phyloP scores from a whole-genome alignment of 2,888 invertebrate species.

The Lepeophtheirus nordmannii region DNA sequence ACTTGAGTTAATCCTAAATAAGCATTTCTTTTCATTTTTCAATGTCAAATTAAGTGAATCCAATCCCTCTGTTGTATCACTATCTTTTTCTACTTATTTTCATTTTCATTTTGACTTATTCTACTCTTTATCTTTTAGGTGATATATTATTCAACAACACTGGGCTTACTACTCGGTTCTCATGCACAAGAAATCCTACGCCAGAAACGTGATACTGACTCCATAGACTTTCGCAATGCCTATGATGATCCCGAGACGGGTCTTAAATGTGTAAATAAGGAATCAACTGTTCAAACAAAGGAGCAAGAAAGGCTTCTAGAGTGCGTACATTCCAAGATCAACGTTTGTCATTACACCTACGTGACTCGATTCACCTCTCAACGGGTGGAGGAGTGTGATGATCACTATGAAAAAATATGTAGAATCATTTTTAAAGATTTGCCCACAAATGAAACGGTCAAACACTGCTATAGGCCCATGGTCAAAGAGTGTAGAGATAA shows the following conservation, averaged over 20 bases:
- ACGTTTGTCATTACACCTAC: slow-evolving; percentile 22
- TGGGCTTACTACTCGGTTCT: neutral
- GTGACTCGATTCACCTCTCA: slow-evolving; percentile 13
- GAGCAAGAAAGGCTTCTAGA: slow-evolving; percentile 18
- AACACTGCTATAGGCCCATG: slow-evolving; percentile 20
- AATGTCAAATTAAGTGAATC: no score
- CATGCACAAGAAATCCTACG: neutral
- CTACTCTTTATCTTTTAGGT: no score
- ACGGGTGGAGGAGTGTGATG: slow-evolving; percentile 11
- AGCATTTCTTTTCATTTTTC: no score
- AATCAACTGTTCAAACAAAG: neutral
- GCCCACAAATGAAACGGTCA: slow-evolving; percentile 5
- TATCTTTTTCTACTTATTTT: no score
- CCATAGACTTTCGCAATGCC: slow-evolving; percentile 12
- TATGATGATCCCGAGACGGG: slow-evolving; percentile 3
- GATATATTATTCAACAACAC: no score
- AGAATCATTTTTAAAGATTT: slow-evolving; percentile 2
- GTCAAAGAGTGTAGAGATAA: slow-evolving; percentile 15
- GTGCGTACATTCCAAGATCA: slow-evolving; percentile 11
- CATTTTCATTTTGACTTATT: no score
- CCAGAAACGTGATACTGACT: neutral
- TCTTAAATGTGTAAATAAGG: slow-evolving; percentile 6
- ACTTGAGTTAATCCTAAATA: no score
- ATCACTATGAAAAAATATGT: slow-evolving; percentile 21
- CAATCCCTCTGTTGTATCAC: no score